Evolutionary conservation across 2,888 invertebrate species (phyloP).

Genomic region (Clunio marinus): DNA sequence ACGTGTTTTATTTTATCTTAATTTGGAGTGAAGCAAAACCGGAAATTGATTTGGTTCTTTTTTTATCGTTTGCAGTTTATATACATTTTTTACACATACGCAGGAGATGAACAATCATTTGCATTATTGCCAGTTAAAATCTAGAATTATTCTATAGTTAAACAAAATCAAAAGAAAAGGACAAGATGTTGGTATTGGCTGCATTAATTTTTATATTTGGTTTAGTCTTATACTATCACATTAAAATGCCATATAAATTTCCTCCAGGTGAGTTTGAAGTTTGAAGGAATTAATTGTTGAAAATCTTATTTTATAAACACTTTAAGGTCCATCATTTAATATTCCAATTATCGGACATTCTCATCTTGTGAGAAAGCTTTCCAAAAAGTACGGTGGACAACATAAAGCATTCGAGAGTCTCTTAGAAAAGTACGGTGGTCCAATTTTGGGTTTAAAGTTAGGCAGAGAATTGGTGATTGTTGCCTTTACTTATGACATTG

Average conservation of each 20-base stretch:
- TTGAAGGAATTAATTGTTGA: too few species aligned
- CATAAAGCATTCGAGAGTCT: constrained; percentile 54
- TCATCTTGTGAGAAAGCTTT: constrained; percentile 46
- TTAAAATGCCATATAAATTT: background rate
- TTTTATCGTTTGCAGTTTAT: too few species aligned
- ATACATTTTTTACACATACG: too few species aligned
- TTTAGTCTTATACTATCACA: background rate
- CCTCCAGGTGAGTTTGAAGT: constrained; percentile 24
- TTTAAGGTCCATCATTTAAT: constrained; percentile 46
- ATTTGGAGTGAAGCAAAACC: too few species aligned
- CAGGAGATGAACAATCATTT: too few species aligned
- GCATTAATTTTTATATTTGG: background rate
- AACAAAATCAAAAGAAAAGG: too few species aligned
- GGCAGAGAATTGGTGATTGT: constrained; percentile 55
- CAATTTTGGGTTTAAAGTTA: constrained; percentile 57
- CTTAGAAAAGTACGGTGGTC: constrained; percentile 52
- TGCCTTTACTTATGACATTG: constrained; percentile 54
- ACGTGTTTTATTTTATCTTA: too few species aligned
- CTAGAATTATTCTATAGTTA: too few species aligned
- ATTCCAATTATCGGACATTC: constrained; percentile 50
- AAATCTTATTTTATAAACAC: background rate
- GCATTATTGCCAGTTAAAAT: too few species aligned
- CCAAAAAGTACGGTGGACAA: constrained; percentile 52
- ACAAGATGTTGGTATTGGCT: too few species aligned
- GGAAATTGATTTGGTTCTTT: too few species aligned